Base-by-base conservation (phyloP, 2,797 vertebrate genomes). In the Pipistrellus nathusii region DNA sequence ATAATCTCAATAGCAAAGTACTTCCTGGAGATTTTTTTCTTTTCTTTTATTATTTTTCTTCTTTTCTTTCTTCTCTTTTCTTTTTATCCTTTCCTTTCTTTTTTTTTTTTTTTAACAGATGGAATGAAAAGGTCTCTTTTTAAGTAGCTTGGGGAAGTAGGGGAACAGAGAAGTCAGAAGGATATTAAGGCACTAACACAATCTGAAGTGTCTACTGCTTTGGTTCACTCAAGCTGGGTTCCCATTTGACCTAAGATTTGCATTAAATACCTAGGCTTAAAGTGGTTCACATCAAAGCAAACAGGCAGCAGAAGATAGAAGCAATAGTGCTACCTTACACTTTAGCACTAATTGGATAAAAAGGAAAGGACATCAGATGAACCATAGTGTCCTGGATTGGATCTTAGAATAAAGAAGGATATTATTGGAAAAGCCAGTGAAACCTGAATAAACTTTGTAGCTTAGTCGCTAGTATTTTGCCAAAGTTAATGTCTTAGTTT, bases 241-340 rank as follows among this genome's bases (percentile, higher is more conserved):
- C 14, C 44, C 64, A 7, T 68, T 84, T 21, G 62, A 8, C 68
- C 41, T 62, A 23, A 48, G 73, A 66, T 85, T 59, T 89, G 30
- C 32, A 48, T 66, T 73, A 41, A 38, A 57, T 46, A 17, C n/a
- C 83, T 76, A 41, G 20, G 0, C 44, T 77, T 87, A 88, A 35
- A 84, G 38, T 72, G 15, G 53, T 87, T 95, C 62, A 69, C 13
- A 91, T 6, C 8, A 44, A 96, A 96, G 35, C 25, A 95, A 85
- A 77, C 35, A 78, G 10, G 5, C 20, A 92, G 23, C 68, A 55
- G 41, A 64, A 88, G 38, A 59, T 20, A 5, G 20, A 48, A 2
- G 57, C 4, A 44, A 6, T 81, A 2, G 57, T 5, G 3, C 0
- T 3, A 57, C 30, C 17, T 89, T 86, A 53, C 82, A 83, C 8